Percentiles rank a stretch among this genome's conserved stretches.
These are phyloP conservation scores for Drosophila flavopinicola DNA, from an alignment of 2,888 invertebrate genomes.

Conservation along the genomic window DNA sequence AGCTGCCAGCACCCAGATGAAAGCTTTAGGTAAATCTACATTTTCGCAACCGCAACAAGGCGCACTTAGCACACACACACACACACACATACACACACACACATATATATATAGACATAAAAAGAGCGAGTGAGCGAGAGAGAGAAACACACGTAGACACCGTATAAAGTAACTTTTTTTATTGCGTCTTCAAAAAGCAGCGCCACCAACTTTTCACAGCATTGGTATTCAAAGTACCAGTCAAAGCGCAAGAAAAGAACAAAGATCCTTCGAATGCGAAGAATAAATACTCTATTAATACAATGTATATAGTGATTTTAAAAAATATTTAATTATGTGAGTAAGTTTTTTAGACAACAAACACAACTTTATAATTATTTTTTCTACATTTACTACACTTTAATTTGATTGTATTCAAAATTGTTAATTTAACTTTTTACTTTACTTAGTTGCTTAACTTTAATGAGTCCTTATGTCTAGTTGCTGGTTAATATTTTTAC, in stretches of 20 bases:
- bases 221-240: constrained; percentile 78
- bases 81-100: constrained; percentile 13
- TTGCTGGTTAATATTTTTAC: no score
- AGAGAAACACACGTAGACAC: constrained; percentile 57
- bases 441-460: no score
- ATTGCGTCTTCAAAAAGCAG: constrained; percentile 72
- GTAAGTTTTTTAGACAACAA: no score
- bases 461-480: no score
- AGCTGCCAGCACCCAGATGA: constrained; percentile 33
- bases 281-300: constrained; percentile 14
- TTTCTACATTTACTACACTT: no score
- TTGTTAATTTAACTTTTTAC: no score
- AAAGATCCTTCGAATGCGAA: background rate
- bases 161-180: constrained; percentile 76
- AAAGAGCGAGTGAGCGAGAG: background rate
- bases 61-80: constrained; percentile 61
- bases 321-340: no score
- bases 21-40: constrained; percentile 68
- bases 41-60: constrained; percentile 69
- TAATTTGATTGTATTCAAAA: no score
- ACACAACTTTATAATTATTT: no score
- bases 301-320: no score
- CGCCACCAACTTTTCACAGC: constrained; percentile 62
- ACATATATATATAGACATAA: constrained; percentile 2
- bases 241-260: constrained; percentile 30